Evolutionary conservation across 1,140 invertebrate genomes (phyloP), one percentile per base, ranked within the genome.

Genomic region (Uloborus diversus): DNA sequence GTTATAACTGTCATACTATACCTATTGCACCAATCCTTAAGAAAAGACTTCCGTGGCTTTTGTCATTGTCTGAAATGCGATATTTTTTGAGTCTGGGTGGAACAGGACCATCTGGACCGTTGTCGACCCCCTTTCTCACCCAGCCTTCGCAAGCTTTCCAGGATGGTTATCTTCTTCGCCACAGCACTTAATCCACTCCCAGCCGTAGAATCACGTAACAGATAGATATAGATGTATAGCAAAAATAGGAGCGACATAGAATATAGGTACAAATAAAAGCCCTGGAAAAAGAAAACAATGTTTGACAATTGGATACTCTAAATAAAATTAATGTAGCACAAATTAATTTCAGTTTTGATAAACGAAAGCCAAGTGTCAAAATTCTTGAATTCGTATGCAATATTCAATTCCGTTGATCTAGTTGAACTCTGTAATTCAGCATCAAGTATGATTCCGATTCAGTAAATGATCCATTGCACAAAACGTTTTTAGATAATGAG

Each of bases 231-330:
- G 66, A 98, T 95, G 88, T 98, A 99, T 82, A 97, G 89, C 83
- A 99, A 91, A 89, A 98, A 99, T 81, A 97, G 88, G 86, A 99
- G 96, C 87, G 95, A 97, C 87, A 93, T 92, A 83, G 94, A 93
- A 88, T 98, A 99, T 53, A 99, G 90, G 87, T 98, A 99, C 59
- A 97, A 95, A 90, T 98, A 99, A 90, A 98, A 98, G 80, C 94
- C 94, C 92, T 99, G 89, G 51, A 89, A 89, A 84, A 82, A 81
- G 83, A 49, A 69, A 47, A 32, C 51, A 23, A n/a, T n/a, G n/a
- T n/a, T n/a, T n/a, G n/a, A n/a, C n/a, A n/a, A n/a, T n/a, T n/a
- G n/a, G n/a, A n/a, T n/a, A n/a, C n/a, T n/a, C n/a, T n/a, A n/a
- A n/a, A n/a, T n/a, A n/a, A n/a, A n/a, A n/a, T n/a, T n/a, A n/a